Conservation (phyloP, 2,113 vertebrate species). For the Colius striatus region DNA sequence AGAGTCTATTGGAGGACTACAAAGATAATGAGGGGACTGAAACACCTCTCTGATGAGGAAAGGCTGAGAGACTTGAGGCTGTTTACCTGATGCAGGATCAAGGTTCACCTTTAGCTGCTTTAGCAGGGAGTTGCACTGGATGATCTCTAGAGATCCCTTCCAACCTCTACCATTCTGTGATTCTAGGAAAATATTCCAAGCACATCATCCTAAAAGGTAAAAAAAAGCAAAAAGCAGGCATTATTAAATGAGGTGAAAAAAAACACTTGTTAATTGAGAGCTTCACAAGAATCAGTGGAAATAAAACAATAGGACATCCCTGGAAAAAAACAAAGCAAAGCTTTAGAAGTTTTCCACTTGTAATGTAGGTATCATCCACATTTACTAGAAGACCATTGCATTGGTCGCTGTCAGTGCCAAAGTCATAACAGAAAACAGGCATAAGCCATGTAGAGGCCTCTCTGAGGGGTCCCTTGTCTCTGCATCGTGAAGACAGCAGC, state of each 20-base stretch:
- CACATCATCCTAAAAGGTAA: neutral
- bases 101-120: too few relatives aligned
- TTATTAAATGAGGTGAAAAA: neutral
- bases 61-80: too few relatives aligned
- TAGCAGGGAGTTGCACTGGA: too few relatives aligned
- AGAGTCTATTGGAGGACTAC: too few relatives aligned
- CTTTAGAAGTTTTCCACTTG: neutral
- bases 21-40: too few relatives aligned
- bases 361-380: fast-evolving
- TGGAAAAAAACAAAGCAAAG: neutral
- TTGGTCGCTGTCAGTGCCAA: neutral
- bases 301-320: neutral
- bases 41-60: too few relatives aligned
- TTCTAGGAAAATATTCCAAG: neutral
- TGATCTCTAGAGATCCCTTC: too few relatives aligned
- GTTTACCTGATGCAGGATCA: too few relatives aligned
- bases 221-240: neutral
- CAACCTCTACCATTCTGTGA: too few relatives aligned
- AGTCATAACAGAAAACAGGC: neutral
- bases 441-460: neutral
- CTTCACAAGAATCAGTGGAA: neutral
- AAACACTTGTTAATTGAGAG: neutral
- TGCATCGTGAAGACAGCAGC: neutral
- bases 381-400: neutral
- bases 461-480: neutral